phyloP scores from a whole-genome alignment of 2,888 invertebrate species.

The Quadriops clusia region DNA sequence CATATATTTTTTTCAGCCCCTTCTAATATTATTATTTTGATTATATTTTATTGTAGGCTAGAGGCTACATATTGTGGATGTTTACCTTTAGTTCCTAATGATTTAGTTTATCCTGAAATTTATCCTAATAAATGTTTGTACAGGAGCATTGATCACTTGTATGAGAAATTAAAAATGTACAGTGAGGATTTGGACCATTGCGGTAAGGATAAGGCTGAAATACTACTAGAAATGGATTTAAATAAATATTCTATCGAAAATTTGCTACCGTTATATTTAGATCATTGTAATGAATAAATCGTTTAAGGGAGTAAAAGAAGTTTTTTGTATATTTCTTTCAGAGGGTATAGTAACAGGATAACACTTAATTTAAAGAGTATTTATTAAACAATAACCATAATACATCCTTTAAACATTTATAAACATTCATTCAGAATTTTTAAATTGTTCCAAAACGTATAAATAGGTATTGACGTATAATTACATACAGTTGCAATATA shows the following conservation, averaged over 20 bases:
- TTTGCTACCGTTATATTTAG: conserved; percentile 22
- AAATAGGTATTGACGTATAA: too few species aligned
- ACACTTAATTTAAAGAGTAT: too few species aligned
- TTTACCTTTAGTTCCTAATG: conserved; percentile 55
- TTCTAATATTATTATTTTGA: conserved; percentile 1
- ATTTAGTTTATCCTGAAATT: conserved; percentile 61
- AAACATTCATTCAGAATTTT: too few species aligned
- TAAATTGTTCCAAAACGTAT: too few species aligned
- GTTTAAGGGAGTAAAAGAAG: too few species aligned
- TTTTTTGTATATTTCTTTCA: too few species aligned
- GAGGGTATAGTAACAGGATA: too few species aligned
- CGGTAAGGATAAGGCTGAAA: conserved; percentile 38
- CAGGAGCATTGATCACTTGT: conserved; percentile 44
- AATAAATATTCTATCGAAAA: conserved; percentile 31
- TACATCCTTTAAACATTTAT: too few species aligned
- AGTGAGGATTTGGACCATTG: conserved; percentile 40
- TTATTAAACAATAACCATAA: too few species aligned
- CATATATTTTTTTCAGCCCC: background rate
- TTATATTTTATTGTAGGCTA: conserved; percentile 38
- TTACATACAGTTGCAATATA: too few species aligned
- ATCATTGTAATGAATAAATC: conserved; percentile 8
- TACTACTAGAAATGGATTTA: conserved; percentile 34
- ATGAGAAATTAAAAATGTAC: conserved; percentile 42
- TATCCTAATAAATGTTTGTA: conserved; percentile 51
- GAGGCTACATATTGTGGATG: conserved; percentile 61